Base-by-base conservation (phyloP, 1,140 invertebrate species). In the Carcinoscorpius rotundicauda region DNA sequence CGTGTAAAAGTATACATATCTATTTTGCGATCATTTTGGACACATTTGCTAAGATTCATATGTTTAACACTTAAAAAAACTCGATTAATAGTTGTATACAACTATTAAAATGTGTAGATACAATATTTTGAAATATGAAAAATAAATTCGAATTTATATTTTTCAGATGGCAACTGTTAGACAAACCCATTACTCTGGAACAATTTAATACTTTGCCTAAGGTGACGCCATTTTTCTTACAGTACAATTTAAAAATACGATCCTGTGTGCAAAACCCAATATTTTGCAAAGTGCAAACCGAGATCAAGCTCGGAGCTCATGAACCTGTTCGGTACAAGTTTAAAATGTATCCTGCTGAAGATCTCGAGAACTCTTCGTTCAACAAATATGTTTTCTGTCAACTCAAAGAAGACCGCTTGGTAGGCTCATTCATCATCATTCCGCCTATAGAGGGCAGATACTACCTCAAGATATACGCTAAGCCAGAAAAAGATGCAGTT, bases 121-220 rank as follows among this genome's bases (percentile, higher is more conserved):
- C n/a, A n/a, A n/a, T n/a, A n/a, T n/a, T n/a, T n/a, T n/a, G n/a
- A n/a, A n/a, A n/a, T n/a, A n/a, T n/a, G 0, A 29, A 29, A 29
- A 29, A 29, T 29, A 29, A 29, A 29, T 29, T 29, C 29, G 29
- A 29, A 29, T 29, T 29, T 29, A 29, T 29, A 29, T 57, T 55
- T 62, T 72, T 69, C 59, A 79, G 77, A 69, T 82, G 81, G 81
- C 81, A 82, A 75, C 75, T 82, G 29, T 71, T 82, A 63, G 76
- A 79, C 66, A 75, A 74, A 64, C 78, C 80, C 5, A 72, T 82
- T 48, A 76, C 76, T 6, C 69, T 82, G 62, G 75, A 78, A 4
- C 76, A 81, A 59, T 82, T 82, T 72, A 80, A 81, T 52, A 72
- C 73, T 59, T 71, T 80, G 11, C 81, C 81, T 3, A 74, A 75